A percentile compares a stretch with the other conserved stretches of the same genome.
phyloP scores from a whole-genome alignment of 2,113 vertebrate genomes.

The Silurus meridionalis region DNA sequence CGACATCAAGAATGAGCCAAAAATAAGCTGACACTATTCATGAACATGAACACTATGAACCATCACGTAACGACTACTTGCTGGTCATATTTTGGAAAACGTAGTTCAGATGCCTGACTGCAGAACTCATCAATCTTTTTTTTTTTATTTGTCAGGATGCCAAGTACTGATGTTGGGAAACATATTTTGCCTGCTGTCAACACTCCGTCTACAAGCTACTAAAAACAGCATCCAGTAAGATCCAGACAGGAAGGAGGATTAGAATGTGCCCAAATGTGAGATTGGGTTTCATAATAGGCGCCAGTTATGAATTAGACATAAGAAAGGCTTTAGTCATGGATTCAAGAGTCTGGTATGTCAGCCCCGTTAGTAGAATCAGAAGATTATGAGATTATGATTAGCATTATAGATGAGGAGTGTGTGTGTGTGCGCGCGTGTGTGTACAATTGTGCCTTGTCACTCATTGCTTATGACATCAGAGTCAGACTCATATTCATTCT shows the following conservation, averaged over 20 bases:
- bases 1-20: neutral
- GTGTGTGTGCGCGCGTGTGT: neutral
- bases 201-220: constrained; percentile 58
- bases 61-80: constrained; percentile 13
- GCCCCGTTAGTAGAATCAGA: constrained; percentile 9
- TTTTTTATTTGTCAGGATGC: constrained; percentile 15
- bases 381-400: constrained; percentile 33
- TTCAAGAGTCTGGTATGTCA: constrained; percentile 44
- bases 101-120: constrained; percentile 8
- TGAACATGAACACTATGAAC: neutral
- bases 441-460: neutral
- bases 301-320: constrained; percentile 44
- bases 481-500: neutral
- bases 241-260: constrained; percentile 57
- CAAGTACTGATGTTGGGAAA: constrained; percentile 27
- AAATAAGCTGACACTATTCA: neutral
- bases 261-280: constrained; percentile 50
- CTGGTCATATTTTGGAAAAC: constrained; percentile 3
- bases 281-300: constrained; percentile 72
- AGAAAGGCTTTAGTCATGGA: constrained; percentile 32
- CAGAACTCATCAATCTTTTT: constrained; percentile 34
- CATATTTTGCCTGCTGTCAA: constrained; percentile 31
- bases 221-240: constrained; percentile 68
- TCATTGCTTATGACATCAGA: constrained; percentile 1
- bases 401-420: constrained; percentile 31